These are phyloP conservation scores for Clarias pachynema DNA, from an alignment of 2,797 vertebrate species.

Conservation along the genomic window DNA sequence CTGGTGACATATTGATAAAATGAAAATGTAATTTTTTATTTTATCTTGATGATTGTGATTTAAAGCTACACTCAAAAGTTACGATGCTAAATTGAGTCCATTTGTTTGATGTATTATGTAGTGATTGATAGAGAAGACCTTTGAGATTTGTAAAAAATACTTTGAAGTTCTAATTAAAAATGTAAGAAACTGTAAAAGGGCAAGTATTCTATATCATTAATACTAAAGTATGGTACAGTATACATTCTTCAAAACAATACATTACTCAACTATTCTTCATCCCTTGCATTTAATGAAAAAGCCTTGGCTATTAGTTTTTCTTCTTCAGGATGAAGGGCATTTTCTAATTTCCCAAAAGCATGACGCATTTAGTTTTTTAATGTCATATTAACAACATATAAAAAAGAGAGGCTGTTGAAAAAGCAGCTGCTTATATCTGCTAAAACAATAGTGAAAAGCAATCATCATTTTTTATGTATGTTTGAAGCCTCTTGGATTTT, in stretches of 20 bases:
- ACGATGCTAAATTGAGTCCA: background rate
- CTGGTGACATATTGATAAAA: background rate
- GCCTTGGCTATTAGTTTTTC: background rate
- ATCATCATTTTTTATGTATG: background rate
- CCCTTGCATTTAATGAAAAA: background rate
- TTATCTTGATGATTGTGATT: background rate
- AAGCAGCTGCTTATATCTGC: background rate
- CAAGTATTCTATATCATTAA: background rate
- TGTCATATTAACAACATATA: background rate
- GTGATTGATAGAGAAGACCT: background rate
- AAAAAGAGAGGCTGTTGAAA: background rate
- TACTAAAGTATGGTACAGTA: background rate
- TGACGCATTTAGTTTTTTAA: background rate
- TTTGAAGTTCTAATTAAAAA: background rate
- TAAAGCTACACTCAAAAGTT: background rate
- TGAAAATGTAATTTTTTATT: background rate
- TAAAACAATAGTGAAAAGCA: background rate
- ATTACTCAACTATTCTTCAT: background rate
- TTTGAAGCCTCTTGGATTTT: background rate
- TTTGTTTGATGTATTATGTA: background rate
- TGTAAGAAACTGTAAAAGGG: background rate
- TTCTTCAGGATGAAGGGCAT: background rate
- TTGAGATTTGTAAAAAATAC: background rate
- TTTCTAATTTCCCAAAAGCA: background rate
- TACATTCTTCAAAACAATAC: background rate